Evolutionary conservation across 2,797 vertebrate genomes (phyloP), one percentile per base, ranked within the genome.

Genomic region (Huso huso): DNA sequence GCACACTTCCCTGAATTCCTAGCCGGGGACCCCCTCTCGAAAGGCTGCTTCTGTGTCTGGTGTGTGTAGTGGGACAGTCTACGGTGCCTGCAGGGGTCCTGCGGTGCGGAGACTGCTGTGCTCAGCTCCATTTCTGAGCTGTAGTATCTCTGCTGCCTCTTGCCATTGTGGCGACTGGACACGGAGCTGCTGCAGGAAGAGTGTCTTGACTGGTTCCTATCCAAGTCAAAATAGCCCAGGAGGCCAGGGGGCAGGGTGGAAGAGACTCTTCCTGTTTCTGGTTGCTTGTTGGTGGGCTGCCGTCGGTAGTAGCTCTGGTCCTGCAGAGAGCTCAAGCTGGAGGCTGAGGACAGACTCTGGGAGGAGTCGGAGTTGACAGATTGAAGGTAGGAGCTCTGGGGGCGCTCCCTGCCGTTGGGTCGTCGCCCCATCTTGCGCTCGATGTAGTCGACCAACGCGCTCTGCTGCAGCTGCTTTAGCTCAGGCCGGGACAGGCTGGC

Each of bases 391-490:
- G 84, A 77, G 57, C 90, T 89, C 15, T 79, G 88, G 10, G 91
- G 86, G 18, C 88, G 89, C 15, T 83, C 79, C 37, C 75, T 78
- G 0, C 88, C 84, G 13, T 87, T 83, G 0, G 85, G 86, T 68
- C 84, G 86, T 1, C 77, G 74, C 9, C 91, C 86, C 0, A 82
- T 95, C 80, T 95, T 98, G 70, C 94, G 92, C 76, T 95, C 87
- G 1, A 97, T 78, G 55, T 96, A 98, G 69, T 95, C 93, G 0
- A 88, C 89, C 1, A 98, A 85, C 1, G 94, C 95, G 0, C 86
- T 93, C 66, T 98, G 95, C 82, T 97, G 95, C 37, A 94, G 83
- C 66, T 96, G 95, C 64, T 91, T 91, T 9, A 98, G 83, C 71
- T 95, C 91, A 0, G 90, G 89, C 51, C 82, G 90, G 0, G 91